Conservation (phyloP, 1,140 invertebrate genomes). For the Macrosteles quadrilineatus region DNA sequence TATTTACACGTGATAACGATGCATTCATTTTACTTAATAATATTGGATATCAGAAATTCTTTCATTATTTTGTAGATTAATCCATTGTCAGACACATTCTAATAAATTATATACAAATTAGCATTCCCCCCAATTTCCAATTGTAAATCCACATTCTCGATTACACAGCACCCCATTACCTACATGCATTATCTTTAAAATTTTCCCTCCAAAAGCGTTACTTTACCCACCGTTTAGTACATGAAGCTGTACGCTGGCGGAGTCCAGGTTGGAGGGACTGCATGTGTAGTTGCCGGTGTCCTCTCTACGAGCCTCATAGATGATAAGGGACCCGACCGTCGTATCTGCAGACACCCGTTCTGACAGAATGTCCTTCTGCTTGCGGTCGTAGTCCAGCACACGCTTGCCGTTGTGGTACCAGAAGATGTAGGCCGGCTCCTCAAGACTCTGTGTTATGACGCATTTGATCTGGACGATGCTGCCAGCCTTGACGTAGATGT, state of each 20-base stretch:
- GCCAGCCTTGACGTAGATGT: constrained; percentile 70
- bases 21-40: too few species aligned
- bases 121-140: too few species aligned
- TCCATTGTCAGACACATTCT: too few species aligned
- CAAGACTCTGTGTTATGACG: constrained; percentile 69
- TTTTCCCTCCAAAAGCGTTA: too few species aligned
- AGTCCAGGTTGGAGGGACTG: constrained; percentile 77
- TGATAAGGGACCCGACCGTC: constrained; percentile 66
- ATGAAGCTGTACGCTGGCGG: constrained; percentile 76
- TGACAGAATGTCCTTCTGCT: constrained; percentile 59
- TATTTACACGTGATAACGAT: too few species aligned
- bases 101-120: too few species aligned
- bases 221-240: constrained; percentile 68
- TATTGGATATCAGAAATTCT: too few species aligned
- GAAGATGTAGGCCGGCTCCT: constrained; percentile 73
- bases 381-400: constrained; percentile 64
- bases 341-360: constrained; percentile 62
- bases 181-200: too few species aligned
- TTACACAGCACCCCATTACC: too few species aligned
- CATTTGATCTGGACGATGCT: constrained; percentile 69
- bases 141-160: too few species aligned
- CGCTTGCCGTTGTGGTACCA: constrained; percentile 66
- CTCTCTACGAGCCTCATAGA: constrained; percentile 70
- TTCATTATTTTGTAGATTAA: too few species aligned
- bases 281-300: constrained; percentile 86